A percentile compares a stretch with the other conserved stretches of the same genome.
These are phyloP conservation scores for Diplazon laetatorius DNA, from an alignment of 2,888 invertebrate genomes.

Conservation along the genomic window DNA sequence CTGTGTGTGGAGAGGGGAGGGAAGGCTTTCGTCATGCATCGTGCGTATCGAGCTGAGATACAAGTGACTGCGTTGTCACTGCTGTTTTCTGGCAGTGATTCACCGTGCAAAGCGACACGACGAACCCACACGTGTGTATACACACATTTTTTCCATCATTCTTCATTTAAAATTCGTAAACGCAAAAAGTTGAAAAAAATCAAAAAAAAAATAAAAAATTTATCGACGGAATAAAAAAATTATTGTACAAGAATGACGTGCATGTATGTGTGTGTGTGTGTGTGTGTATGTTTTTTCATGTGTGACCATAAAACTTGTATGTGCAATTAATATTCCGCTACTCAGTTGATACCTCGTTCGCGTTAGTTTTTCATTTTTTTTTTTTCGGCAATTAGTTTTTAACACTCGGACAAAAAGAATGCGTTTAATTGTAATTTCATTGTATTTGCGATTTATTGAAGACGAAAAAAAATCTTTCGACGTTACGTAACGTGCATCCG, in stretches of 20 bases:
- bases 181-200: no score
- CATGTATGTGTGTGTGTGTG: slow-evolving; percentile 7
- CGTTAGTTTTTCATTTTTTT: no score
- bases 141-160: slow-evolving; percentile 18
- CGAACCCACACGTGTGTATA: slow-evolving; percentile 16
- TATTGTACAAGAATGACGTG: slow-evolving; percentile 1
- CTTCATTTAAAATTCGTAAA: slow-evolving; percentile 17
- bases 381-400: slow-evolving; percentile 28
- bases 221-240: not conserved
- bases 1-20: no score
- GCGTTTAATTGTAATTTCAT: slow-evolving; percentile 34
- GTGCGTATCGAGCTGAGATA: slow-evolving; percentile 38
- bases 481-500: slow-evolving; percentile 13
- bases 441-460: slow-evolving; percentile 36
- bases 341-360: not conserved
- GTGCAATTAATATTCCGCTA: slow-evolving; percentile 19
- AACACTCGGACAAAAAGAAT: slow-evolving; percentile 10
- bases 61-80: slow-evolving; percentile 24
- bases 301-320: not conserved
- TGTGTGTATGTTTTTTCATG: no score
- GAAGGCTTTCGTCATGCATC: slow-evolving; percentile 27
- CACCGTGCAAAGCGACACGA: slow-evolving; percentile 33
- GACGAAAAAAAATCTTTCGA: slow-evolving; percentile 24
- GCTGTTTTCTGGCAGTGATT: slow-evolving; percentile 11
- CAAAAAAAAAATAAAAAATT: slow-evolving; percentile 2